A percentile compares a stretch with the other conserved stretches of the same genome.
Conservation (phyloP, 1,140 invertebrate species). For the Pachypeltis micranthus region DNA sequence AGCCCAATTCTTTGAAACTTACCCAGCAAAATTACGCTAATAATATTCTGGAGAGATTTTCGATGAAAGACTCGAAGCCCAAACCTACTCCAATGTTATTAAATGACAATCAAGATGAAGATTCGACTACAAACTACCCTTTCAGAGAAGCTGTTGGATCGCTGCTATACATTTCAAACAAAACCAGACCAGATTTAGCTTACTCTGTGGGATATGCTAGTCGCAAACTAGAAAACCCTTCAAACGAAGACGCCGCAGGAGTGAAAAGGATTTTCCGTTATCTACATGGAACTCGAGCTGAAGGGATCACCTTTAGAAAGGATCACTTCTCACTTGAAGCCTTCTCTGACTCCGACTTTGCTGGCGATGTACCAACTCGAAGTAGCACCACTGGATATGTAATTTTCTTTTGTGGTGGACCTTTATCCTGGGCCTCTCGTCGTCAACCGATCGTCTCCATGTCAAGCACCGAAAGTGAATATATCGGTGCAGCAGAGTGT, state of each 20-base stretch:
- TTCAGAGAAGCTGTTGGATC: slow-evolving; percentile 29
- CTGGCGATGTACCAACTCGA: slow-evolving; percentile 2
- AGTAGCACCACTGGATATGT: slow-evolving; percentile 19
- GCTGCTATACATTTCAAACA: slow-evolving; percentile 30
- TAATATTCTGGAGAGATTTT: slow-evolving; percentile 3
- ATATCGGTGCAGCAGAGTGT: slow-evolving; percentile 14
- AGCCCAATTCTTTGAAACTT: neutral
- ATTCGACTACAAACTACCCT: too few relatives aligned
- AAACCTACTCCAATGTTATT: slow-evolving; percentile 6
- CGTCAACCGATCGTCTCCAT: slow-evolving; percentile 19
- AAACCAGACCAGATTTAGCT: slow-evolving; percentile 32
- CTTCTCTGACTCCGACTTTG: slow-evolving; percentile 21
- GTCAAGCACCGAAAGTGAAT: slow-evolving; percentile 19
- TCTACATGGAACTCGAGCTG: slow-evolving; percentile 16
- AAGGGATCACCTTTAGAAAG: neutral
- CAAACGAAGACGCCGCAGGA: neutral
- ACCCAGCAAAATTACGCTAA: neutral
- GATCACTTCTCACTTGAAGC: slow-evolving; percentile 1
- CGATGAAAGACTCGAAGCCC: neutral
- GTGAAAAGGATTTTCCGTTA: slow-evolving; percentile 23
- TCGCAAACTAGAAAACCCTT: slow-evolving; percentile 17
- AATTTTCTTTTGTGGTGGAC: slow-evolving; percentile 16
- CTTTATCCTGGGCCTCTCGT: slow-evolving; percentile 19
- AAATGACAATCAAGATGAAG: too few relatives aligned
- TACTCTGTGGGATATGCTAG: slow-evolving; percentile 29